Base-by-base conservation (phyloP, 2,797 vertebrate species). In the Chelon labrosus region DNA sequence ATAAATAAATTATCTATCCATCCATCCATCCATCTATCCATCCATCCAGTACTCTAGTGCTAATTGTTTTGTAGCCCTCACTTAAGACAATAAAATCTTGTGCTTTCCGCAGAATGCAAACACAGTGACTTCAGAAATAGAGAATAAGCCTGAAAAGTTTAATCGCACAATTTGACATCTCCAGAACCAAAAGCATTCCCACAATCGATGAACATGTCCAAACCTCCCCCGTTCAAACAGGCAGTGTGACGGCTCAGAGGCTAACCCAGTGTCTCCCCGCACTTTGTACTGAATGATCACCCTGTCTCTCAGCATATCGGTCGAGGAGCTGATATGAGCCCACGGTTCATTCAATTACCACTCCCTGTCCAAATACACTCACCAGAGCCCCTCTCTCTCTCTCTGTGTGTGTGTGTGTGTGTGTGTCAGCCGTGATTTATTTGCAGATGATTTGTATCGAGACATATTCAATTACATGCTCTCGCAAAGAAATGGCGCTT, bases 401-500 rank as follows among this genome's bases (percentile, higher is more conserved):
- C n/a, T n/a, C n/a, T n/a, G n/a, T n/a, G n/a, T n/a, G n/a, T n/a
- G n/a, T n/a, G n/a, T n/a, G n/a, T n/a, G n/a, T n/a, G n/a, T n/a
- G n/a, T n/a, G n/a, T 41, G 61, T 56, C 17, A 35, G 60, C 56
- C n/a, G 8, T 70, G 75, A 85, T 83, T 83, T 83, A 83, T 86
- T 85, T 82, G n/a, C 62, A 65, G 72, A 83, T 69, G 58, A 83
- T 72, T 74, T 67, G 77, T 72, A 73, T 46, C 41, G 57, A 83
- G 63, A 41, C 66, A 62, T 83, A 91, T 79, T 81, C 68, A 86
- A 85, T 91, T 80, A 85, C 25, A 2, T 53, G 57, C 58, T 25
- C 74, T 72, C 60, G 49, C 56, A 65, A 22, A 64, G 57, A 86
- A 81, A 83, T 38, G 46, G 39, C 4, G 55, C 61, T 72, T 27